Evolutionary conservation across 2,113 vertebrate genomes (phyloP).

Genomic region (Larimichthys crocea): DNA sequence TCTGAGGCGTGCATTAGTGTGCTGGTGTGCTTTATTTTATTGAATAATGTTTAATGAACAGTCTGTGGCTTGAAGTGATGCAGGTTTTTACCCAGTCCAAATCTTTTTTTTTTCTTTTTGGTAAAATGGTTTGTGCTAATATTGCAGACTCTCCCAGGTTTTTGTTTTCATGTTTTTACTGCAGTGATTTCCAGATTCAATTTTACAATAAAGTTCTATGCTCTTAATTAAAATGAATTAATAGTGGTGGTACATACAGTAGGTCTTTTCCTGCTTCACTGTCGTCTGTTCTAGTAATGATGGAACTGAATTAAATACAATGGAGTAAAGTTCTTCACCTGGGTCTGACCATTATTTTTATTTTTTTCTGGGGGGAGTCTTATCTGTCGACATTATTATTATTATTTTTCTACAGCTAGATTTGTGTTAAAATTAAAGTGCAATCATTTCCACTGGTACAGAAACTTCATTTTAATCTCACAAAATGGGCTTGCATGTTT

Average conservation of each 20-base stretch:
- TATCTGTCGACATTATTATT: no score
- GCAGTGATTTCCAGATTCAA: conserved; percentile 36
- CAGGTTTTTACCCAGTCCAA: conserved; percentile 40
- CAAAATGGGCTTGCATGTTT: background rate
- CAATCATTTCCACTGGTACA: background rate
- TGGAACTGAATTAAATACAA: conserved; percentile 52
- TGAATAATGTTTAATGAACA: conserved; percentile 51
- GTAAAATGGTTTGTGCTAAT: conserved; percentile 40
- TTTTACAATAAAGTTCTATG: conserved; percentile 60
- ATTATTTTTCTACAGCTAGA: no score
- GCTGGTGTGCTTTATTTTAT: conserved; percentile 62
- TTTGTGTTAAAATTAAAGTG: no score
- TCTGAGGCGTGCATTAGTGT: conserved; percentile 49
- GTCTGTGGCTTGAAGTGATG: conserved; percentile 66
- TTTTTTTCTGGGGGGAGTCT: background rate
- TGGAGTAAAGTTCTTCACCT: conserved; percentile 29
- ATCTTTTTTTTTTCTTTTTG: conserved; percentile 45
- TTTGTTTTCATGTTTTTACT: conserved; percentile 58
- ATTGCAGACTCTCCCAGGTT: conserved; percentile 20
- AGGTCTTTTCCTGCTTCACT: conserved; percentile 51
- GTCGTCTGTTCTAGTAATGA: conserved; percentile 53
- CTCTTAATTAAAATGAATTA: conserved; percentile 31
- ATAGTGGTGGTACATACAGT: conserved; percentile 26
- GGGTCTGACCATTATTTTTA: background rate
- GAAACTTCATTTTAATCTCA: background rate